phyloP scores from a whole-genome alignment of 2,797 vertebrate genomes.

The Siniperca undulata region DNA sequence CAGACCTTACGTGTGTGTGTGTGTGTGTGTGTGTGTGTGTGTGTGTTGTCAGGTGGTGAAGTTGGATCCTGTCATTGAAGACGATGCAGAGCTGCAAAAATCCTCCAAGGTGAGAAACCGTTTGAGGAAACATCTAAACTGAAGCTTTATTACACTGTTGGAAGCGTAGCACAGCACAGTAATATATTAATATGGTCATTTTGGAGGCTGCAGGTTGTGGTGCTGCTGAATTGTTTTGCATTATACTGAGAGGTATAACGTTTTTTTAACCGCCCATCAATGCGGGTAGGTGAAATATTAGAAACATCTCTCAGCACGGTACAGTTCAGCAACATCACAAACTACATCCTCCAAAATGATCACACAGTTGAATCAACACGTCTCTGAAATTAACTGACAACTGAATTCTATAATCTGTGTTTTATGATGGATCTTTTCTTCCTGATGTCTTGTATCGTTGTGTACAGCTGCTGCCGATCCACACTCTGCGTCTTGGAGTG shows the following conservation, averaged over 20 bases:
- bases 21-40: slow-evolving; percentile 24
- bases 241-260: not conserved
- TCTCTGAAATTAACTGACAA: no score
- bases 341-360: not conserved
- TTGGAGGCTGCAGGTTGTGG: not conserved
- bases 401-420: no score
- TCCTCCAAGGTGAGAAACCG: slow-evolving; percentile 91
- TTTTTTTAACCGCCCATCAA: not conserved
- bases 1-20: no score
- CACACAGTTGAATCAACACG: no score
- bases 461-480: slow-evolving; percentile 91
- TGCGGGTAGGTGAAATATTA: no score
- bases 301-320: no score
- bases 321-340: not conserved
- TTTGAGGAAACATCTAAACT: not conserved
- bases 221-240: not conserved
- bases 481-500: slow-evolving; percentile 93
- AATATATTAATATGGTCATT: not conserved
- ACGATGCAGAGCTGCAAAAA: slow-evolving; percentile 93
- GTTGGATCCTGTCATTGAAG: slow-evolving; percentile 91
- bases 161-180: not conserved
- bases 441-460: not conserved
- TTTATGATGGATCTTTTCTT: no score
- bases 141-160: not conserved
- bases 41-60: slow-evolving; percentile 87